Percentiles rank a stretch among this genome's conserved stretches.
These are phyloP conservation scores for Hermaeophaga mercurialis DNA, from an alignment of 2,888 invertebrate species.

Conservation along the genomic window DNA sequence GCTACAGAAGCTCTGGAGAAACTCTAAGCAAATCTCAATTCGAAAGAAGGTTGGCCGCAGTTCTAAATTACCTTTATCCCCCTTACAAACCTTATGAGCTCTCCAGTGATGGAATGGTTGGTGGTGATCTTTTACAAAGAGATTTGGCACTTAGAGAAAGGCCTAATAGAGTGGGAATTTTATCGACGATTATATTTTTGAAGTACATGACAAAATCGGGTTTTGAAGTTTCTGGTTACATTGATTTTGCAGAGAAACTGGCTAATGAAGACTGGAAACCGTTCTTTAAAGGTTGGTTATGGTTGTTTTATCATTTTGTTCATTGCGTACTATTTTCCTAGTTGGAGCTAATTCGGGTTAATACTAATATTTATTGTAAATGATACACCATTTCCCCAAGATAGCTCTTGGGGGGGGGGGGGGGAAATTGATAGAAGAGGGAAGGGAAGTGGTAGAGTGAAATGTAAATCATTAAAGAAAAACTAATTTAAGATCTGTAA, in stretches of 20 bases:
- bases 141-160: slow-evolving; percentile 76
- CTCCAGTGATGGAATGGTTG: slow-evolving; percentile 65
- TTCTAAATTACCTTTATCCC: slow-evolving; percentile 66
- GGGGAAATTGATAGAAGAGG: no score
- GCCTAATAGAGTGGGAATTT: slow-evolving; percentile 61
- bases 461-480: no score
- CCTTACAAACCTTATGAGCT: slow-evolving; percentile 63
- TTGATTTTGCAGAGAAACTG: slow-evolving; percentile 78
- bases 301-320: no score
- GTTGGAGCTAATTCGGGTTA: no score
- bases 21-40: slow-evolving; percentile 68
- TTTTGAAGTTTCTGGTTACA: slow-evolving; percentile 83
- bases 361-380: no score
- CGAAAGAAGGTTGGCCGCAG: slow-evolving; percentile 57
- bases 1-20: slow-evolving; percentile 62
- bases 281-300: slow-evolving; percentile 66
- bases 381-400: no score
- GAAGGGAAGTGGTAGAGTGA: no score
- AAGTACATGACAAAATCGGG: slow-evolving; percentile 70
- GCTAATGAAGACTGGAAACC: slow-evolving; percentile 75
- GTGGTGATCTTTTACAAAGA: slow-evolving; percentile 66
- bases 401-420: no score
- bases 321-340: no score
- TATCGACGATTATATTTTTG: slow-evolving; percentile 79
- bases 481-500: no score